Percentiles rank a stretch among this genome's conserved stretches.
Evolutionary conservation across 2,888 invertebrate genomes (phyloP).

Genomic region (Drosophila diplacantha): DNA sequence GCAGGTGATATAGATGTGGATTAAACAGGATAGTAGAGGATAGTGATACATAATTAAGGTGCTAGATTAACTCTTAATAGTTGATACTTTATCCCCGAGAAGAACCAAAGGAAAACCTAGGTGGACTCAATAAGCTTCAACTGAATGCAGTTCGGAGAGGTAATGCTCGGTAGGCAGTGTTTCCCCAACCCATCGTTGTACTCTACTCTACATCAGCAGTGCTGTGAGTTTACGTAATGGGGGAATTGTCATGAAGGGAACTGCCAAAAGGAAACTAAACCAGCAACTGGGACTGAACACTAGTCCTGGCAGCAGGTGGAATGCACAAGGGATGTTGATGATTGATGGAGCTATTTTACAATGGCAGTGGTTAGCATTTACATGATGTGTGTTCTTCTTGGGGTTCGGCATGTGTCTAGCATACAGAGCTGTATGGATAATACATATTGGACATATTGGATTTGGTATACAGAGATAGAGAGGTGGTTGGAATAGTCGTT

Average conservation of each 20-base stretch:
- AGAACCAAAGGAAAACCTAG: neutral
- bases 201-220: conserved; percentile 20
- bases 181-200: conserved; percentile 1
- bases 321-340: conserved; percentile 16
- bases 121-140: neutral
- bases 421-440: conserved; percentile 31
- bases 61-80: neutral
- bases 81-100: neutral
- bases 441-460: conserved; percentile 21
- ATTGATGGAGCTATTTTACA: conserved; percentile 37
- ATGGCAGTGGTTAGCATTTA: conserved; percentile 34
- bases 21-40: neutral
- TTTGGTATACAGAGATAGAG: conserved; percentile 35
- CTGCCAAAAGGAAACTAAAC: neutral
- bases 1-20: conserved; percentile 1
- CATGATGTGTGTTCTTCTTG: conserved; percentile 26
- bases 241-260: neutral
- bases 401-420: conserved; percentile 31
- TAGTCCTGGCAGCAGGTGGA: conserved; percentile 17
- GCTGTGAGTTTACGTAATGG: neutral
- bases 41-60: neutral
- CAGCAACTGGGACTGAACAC: conserved; percentile 18
- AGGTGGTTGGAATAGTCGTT: conserved; percentile 42
- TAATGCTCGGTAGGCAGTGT: neutral
- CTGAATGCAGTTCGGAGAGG: neutral